A percentile compares a stretch with the other conserved stretches of the same genome.
These are phyloP conservation scores for Crocidura indochinensis DNA, from an alignment of 2,797 vertebrate species.

Conservation along the genomic window DNA sequence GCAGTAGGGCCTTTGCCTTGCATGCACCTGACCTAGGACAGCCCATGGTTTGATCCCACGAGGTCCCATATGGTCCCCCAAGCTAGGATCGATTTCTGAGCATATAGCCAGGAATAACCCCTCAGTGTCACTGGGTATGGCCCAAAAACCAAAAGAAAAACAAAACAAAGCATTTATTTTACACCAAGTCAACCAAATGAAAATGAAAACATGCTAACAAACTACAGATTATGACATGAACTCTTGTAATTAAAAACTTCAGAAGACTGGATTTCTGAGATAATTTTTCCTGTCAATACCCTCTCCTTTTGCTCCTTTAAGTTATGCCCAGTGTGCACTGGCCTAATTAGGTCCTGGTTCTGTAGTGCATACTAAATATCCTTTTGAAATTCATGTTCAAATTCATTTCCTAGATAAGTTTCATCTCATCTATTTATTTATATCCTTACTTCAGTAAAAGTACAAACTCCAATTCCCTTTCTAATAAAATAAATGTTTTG, in stretches of 20 bases:
- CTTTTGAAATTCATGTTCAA: constrained; percentile 35
- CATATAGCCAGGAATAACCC: too few species aligned
- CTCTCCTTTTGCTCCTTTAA: not conserved
- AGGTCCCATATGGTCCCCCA: too few species aligned
- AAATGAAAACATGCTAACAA: constrained; percentile 1
- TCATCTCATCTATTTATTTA: constrained; percentile 18
- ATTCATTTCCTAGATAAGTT: not conserved
- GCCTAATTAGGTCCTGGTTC: not conserved
- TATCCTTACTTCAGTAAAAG: constrained; percentile 25
- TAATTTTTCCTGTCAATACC: not conserved
- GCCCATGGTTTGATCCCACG: too few species aligned
- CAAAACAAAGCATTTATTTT: constrained; percentile 1
- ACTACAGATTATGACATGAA: not conserved
- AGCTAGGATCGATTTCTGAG: too few species aligned
- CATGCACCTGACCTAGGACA: too few species aligned
- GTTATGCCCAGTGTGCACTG: not conserved
- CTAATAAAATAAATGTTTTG: constrained; percentile 9
- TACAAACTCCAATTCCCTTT: not conserved
- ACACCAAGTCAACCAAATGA: not conserved
- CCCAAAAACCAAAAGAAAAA: too few species aligned
- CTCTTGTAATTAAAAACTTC: not conserved
- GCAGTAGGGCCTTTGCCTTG: too few species aligned
- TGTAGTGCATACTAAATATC: constrained; percentile 8
- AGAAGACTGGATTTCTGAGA: not conserved
- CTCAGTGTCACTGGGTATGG: too few species aligned